Conservation (phyloP, 1,140 invertebrate genomes). For the Bathynomus jamesi region DNA sequence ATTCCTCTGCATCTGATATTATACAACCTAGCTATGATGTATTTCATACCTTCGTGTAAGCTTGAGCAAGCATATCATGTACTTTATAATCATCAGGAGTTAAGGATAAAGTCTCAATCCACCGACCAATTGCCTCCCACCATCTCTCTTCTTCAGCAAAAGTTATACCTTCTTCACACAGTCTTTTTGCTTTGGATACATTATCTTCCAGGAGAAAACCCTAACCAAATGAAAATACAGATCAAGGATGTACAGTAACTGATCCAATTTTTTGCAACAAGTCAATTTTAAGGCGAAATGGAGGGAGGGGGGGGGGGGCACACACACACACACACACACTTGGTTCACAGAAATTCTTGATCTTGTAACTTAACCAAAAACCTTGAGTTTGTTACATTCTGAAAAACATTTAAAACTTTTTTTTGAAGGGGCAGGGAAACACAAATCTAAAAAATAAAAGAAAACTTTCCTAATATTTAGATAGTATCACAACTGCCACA, state of each 20-base stretch:
- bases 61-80: constrained; percentile 36
- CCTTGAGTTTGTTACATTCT: no score
- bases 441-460: no score
- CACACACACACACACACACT: neutral
- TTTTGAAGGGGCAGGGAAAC: no score
- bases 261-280: neutral
- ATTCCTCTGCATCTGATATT: neutral
- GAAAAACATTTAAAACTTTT: no score
- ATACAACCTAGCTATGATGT: neutral
- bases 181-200: constrained; percentile 13
- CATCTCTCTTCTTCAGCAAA: constrained; percentile 28
- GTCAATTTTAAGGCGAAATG: neutral
- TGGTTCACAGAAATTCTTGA: no score
- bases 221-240: neutral
- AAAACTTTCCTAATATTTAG: no score
- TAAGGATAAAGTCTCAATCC: constrained; percentile 28
- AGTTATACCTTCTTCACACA: constrained; percentile 27
- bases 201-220: constrained; percentile 17
- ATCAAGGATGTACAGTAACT: neutral
- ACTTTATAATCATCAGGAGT: constrained; percentile 19
- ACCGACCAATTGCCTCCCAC: constrained; percentile 33
- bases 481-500: no score
- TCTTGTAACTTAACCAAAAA: no score
- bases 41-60: constrained; percentile 20
- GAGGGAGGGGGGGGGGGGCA: neutral